A percentile compares a stretch with the other conserved stretches of the same genome.
phyloP scores from a whole-genome alignment of 2,888 invertebrate genomes.

The Chorisops tibialis region DNA sequence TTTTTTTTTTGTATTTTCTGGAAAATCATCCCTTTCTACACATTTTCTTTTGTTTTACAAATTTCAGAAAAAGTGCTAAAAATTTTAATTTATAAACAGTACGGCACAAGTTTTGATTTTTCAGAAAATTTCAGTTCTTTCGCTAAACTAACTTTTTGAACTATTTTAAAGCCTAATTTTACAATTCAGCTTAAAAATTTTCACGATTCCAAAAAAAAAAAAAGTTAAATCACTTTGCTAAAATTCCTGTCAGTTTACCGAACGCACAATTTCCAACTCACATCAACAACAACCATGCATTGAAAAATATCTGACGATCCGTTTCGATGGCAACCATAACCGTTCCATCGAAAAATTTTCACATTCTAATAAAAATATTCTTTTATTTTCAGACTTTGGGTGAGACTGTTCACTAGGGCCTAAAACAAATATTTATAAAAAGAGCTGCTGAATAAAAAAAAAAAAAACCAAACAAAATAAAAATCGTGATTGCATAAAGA shows the following conservation, averaged over 20 bases:
- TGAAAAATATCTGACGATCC: conserved; percentile 19
- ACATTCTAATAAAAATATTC: not conserved
- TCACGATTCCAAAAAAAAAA: too few relatives aligned
- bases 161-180: too few relatives aligned
- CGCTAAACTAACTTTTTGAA: too few relatives aligned
- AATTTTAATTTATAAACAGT: too few relatives aligned
- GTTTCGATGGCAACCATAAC: conserved; percentile 22
- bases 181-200: too few relatives aligned
- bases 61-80: too few relatives aligned
- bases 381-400: conserved; percentile 42
- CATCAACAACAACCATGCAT: conserved; percentile 2
- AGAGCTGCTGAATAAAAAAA: conserved; percentile 33
- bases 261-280: not conserved
- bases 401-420: conserved; percentile 43
- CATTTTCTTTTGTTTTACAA: too few relatives aligned
- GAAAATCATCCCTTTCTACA: too few relatives aligned
- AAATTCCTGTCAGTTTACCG: not conserved
- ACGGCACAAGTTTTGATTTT: too few relatives aligned
- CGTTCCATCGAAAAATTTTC: not conserved
- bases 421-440: conserved; percentile 34
- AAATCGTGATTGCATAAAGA: conserved; percentile 26
- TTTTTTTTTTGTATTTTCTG: too few relatives aligned
- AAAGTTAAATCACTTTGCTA: not conserved
- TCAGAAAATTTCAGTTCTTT: too few relatives aligned
- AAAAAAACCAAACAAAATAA: conserved; percentile 31